Evolutionary conservation across 2,797 vertebrate species (phyloP).

Genomic region (Myotis vivesi): DNA sequence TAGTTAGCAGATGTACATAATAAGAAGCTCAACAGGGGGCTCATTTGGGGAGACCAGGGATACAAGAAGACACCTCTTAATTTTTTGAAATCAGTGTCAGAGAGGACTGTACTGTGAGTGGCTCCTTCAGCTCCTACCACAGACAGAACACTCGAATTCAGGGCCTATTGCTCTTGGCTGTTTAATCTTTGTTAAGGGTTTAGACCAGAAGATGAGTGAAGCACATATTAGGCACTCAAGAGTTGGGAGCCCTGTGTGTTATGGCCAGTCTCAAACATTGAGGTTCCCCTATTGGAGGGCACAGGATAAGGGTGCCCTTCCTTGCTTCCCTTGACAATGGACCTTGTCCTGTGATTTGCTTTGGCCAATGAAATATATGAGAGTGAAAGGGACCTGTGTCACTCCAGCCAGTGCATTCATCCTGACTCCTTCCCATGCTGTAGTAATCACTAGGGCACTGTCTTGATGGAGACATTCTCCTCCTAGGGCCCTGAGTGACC

Average conservation of each 20-base stretch:
- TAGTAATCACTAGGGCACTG: not conserved
- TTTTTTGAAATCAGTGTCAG: not conserved
- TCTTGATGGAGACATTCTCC: not conserved
- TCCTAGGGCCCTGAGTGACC: not conserved
- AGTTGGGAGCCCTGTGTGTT: too few species aligned
- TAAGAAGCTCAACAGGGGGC: not conserved
- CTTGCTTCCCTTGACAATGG: not conserved
- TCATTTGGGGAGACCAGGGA: not conserved
- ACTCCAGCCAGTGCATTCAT: not conserved
- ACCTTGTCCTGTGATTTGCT: not conserved
- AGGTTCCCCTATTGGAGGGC: not conserved
- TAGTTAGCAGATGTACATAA: not conserved
- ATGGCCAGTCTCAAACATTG: not conserved
- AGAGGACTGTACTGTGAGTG: not conserved
- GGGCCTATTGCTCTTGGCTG: not conserved
- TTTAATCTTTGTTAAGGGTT: not conserved
- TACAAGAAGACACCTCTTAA: not conserved
- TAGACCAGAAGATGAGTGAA: not conserved
- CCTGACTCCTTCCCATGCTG: not conserved
- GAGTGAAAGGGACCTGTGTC: not conserved
- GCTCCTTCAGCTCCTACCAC: not conserved
- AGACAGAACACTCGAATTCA: not conserved
- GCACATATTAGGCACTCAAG: too few species aligned
- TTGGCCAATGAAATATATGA: not conserved
- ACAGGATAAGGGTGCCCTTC: not conserved